Conservation (phyloP, 2,113 vertebrate species). For the Pachyramphus minor region DNA sequence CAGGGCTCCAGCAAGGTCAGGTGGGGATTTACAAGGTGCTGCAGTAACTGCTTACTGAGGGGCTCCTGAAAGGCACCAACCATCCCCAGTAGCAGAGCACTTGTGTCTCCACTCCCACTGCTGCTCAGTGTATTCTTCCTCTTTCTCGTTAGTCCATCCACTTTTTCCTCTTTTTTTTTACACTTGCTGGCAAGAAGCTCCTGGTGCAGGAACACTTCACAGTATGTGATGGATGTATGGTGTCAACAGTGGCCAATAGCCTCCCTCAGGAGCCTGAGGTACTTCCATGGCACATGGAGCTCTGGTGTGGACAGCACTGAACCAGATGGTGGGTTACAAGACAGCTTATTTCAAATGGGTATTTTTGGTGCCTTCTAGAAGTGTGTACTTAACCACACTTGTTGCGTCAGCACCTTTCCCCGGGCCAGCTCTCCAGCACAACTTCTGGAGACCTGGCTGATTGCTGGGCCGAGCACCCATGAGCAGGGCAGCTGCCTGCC, state of each 20-base stretch:
- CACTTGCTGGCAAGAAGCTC: neutral
- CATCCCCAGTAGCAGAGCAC: neutral
- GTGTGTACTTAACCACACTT: neutral
- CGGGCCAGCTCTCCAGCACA: neutral
- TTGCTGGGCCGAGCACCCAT: fast-evolving
- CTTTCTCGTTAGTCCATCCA: neutral
- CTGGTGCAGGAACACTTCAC: neutral
- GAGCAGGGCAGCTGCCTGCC: neutral
- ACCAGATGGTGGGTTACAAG: neutral
- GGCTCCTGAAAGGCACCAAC: neutral
- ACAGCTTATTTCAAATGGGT: neutral
- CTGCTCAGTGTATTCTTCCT: neutral
- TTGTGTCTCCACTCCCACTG: neutral
- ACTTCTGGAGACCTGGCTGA: neutral
- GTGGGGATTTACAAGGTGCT: neutral
- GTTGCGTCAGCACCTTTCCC: neutral
- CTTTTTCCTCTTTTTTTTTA: neutral
- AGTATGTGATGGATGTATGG: neutral
- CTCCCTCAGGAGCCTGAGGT: neutral
- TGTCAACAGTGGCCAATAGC: fast-evolving
- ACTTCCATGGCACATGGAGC: neutral
- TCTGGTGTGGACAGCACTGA: neutral
- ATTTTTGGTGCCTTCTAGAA: neutral
- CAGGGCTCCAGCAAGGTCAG: neutral
- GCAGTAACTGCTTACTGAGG: neutral